Conservation (phyloP, 1,140 invertebrate genomes). For the Drosophila arawakana region DNA sequence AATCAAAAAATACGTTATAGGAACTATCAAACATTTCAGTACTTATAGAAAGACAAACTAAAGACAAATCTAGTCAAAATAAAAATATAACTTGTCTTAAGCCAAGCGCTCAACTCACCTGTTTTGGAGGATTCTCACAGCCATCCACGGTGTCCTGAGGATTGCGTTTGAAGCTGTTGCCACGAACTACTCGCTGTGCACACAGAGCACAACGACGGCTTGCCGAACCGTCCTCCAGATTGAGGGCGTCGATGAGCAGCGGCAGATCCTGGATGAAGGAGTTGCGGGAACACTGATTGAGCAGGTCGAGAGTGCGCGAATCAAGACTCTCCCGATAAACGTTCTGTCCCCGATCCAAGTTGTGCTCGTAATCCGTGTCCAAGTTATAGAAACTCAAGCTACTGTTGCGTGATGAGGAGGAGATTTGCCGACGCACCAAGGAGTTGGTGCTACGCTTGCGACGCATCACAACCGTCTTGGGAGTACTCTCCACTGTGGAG, state of each 20-base stretch:
- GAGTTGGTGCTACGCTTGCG: conserved; percentile 60
- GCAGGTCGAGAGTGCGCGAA: conserved; percentile 70
- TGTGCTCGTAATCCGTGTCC: conserved; percentile 74
- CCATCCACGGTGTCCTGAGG: conserved; percentile 67
- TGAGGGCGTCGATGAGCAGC: conserved; percentile 65
- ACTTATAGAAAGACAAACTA: no score
- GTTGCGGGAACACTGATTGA: conserved; percentile 76
- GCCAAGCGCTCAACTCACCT: conserved; percentile 40
- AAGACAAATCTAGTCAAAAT: no score
- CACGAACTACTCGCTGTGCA: conserved; percentile 34
- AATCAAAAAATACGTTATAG: no score
- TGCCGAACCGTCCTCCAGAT: conserved; percentile 68
- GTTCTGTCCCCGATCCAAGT: conserved; percentile 75
- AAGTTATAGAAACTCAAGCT: conserved; percentile 62
- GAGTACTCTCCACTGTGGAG: conserved; percentile 47
- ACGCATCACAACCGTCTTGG: conserved; percentile 54
- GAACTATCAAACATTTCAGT: no score
- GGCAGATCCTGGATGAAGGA: conserved; percentile 71
- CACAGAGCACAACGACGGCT: conserved; percentile 43
- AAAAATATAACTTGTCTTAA: neutral
- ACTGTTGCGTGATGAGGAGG: conserved; percentile 47
- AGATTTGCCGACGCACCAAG: conserved; percentile 36
- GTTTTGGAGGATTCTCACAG: conserved; percentile 58
- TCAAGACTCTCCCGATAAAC: conserved; percentile 80
- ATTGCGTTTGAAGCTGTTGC: conserved; percentile 53